Conservation (phyloP, 2,888 invertebrate species). For the Phanerotoma sp. region DNA sequence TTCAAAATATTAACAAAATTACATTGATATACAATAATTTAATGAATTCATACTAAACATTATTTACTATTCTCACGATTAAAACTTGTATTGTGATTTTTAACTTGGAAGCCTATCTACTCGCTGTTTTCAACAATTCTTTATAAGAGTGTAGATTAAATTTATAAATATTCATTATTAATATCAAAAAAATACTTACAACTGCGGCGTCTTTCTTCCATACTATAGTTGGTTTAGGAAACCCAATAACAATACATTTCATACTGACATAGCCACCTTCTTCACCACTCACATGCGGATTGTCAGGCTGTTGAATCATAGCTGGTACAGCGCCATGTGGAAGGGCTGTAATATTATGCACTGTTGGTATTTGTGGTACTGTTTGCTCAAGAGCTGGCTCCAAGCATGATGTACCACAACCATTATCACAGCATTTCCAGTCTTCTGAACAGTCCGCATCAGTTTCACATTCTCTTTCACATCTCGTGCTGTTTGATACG, state of each 20-base stretch:
- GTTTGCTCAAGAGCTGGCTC: constrained; percentile 60
- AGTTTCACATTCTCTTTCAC: constrained; percentile 72
- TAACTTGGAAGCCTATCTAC: no score
- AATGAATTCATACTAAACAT: no score
- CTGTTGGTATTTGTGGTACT: constrained; percentile 47
- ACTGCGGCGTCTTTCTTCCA: constrained; percentile 75
- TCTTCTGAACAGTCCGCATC: constrained; percentile 81
- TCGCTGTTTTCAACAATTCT: no score
- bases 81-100: no score
- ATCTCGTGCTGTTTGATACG: constrained; percentile 59
- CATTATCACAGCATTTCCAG: constrained; percentile 80
- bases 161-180: no score
- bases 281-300: constrained; percentile 66
- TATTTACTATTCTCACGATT: no score
- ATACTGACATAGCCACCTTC: constrained; percentile 76
- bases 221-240: constrained; percentile 74
- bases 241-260: constrained; percentile 74
- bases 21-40: no score
- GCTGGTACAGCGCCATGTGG: constrained; percentile 45
- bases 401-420: constrained; percentile 75
- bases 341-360: constrained; percentile 36
- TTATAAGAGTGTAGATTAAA: no score
- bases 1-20: no score
- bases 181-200: constrained; percentile 58
- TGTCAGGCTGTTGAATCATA: constrained; percentile 53